Base-by-base conservation (phyloP, 37 sponge, comb jelly and placozoan species). In the Aphrocallistes beatrix region DNA sequence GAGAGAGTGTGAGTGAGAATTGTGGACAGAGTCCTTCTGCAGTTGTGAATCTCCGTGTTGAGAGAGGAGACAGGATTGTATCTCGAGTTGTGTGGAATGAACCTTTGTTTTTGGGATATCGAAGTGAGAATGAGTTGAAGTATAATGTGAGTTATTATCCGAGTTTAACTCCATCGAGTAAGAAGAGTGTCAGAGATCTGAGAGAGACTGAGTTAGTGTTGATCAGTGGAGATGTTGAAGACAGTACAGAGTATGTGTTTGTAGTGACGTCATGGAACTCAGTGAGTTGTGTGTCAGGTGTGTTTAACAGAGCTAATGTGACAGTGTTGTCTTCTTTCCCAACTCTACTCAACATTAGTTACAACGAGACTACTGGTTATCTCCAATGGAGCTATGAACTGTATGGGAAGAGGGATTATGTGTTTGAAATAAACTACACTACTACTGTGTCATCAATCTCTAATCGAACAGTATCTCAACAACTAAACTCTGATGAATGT, bases 11-110 rank as follows among this genome's bases (percentile, higher is more conserved):
- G 75, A 13, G 75, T 3, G 75, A 60, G 75, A 13, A 1, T 13
- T 60, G 75, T 13, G 75, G 75, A 60, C 75, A 60, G 75, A 60
- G 75, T 13, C 75, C 75, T 13, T 60, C 75, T 60, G 75, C 75
- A 6, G 75, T 13, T 60, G 21, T 3, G 21, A 13, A 60, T 13
- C 28, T 60, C 3, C 75, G 75, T 3, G 75, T 60, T 19, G 75
- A 60, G 25, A 60, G 25, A 60, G 25, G 32, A 60, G 17, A 13
- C 17, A 47, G 49, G 13, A 13, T 17, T 47, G 49, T n/a, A n/a
- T n/a, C 17, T 13, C 10, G 28, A 60, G 75, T 13, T 60, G 75
- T 25, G 75, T 60, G 75, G 75, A 30, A 60, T 60, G 34, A 32
- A 6, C 75, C 75, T 13, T 19, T 19, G 8, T 19, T 25, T 60